Conservation (phyloP, 1,140 invertebrate species). For the Bombus haemorrhoidalis region DNA sequence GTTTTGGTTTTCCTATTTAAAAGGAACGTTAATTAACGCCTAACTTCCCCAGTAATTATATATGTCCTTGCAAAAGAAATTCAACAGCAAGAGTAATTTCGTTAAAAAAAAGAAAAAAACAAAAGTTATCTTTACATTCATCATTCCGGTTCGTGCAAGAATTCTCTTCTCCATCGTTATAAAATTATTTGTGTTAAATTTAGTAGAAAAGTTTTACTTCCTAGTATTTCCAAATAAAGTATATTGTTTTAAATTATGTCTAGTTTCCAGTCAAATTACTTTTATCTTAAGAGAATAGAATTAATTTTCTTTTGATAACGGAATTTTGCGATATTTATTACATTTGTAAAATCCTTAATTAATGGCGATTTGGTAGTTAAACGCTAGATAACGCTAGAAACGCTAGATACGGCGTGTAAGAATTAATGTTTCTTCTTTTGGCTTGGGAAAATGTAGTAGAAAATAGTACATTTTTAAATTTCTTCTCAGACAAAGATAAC, state of each 20-base stretch:
- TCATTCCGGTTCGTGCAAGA: neutral
- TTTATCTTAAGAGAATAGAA: too few species aligned
- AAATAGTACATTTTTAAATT: too few species aligned
- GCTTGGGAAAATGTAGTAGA: too few species aligned
- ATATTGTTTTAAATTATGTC: neutral
- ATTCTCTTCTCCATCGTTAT: neutral
- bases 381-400: too few species aligned
- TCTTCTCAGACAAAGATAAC: too few species aligned
- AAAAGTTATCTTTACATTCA: neutral
- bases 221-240: neutral
- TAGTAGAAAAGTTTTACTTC: neutral
- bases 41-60: neutral
- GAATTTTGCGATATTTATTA: too few species aligned
- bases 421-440: too few species aligned
- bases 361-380: too few species aligned
- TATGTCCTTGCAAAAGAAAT: neutral
- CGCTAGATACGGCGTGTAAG: too few species aligned
- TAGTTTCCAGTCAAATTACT: too few species aligned
- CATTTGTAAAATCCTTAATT: too few species aligned
- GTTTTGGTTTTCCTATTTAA: neutral
- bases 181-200: neutral
- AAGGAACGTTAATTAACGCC: constrained; percentile 8
- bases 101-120: neutral
- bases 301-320: too few species aligned
- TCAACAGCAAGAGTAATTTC: neutral